A percentile compares a stretch with the other conserved stretches of the same genome.
Evolutionary conservation across 2,797 vertebrate species (phyloP).

Genomic region (Microctenopoma steveboyesi): DNA sequence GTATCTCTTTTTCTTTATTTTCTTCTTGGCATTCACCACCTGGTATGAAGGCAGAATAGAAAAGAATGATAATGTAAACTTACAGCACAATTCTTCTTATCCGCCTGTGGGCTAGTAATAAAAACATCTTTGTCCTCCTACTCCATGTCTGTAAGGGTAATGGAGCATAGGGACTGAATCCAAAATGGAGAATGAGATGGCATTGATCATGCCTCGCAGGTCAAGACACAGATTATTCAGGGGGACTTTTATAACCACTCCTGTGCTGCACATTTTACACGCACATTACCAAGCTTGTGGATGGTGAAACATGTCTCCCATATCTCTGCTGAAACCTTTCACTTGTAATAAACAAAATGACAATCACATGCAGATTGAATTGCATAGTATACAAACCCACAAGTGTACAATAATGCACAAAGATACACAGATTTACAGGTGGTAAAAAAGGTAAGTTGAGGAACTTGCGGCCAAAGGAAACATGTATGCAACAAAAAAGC

Average conservation of each 20-base stretch:
- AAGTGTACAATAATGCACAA: neutral
- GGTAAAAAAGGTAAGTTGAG: conserved; percentile 5
- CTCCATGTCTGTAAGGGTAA: conserved; percentile 66
- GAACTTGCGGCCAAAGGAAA: conserved; percentile 27
- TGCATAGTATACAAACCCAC: conserved; percentile 12
- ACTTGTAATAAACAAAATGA: conserved; percentile 27
- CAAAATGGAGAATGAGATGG: conserved; percentile 73
- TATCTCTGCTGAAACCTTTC: conserved; percentile 26
- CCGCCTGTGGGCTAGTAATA: conserved; percentile 67
- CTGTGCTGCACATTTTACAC: conserved; percentile 29
- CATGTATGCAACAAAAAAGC: conserved; percentile 13
- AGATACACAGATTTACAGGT: neutral
- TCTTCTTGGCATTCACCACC: conserved; percentile 97
- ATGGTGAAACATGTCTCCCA: neutral
- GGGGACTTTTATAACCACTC: conserved; percentile 32
- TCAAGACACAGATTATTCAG: conserved; percentile 54
- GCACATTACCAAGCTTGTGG: conserved; percentile 11
- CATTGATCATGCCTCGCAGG: conserved; percentile 72
- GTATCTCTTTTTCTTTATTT: conserved; percentile 97
- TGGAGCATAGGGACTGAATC: conserved; percentile 67
- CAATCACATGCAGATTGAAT: conserved; percentile 27
- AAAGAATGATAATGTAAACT: conserved; percentile 55
- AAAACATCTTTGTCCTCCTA: conserved; percentile 68
- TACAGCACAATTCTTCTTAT: conserved; percentile 59
- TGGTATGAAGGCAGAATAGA: conserved; percentile 66